Percentiles rank a stretch among this genome's conserved stretches.
Conservation (phyloP, 2,797 vertebrate genomes). For the Cheirogaleus major region DNA sequence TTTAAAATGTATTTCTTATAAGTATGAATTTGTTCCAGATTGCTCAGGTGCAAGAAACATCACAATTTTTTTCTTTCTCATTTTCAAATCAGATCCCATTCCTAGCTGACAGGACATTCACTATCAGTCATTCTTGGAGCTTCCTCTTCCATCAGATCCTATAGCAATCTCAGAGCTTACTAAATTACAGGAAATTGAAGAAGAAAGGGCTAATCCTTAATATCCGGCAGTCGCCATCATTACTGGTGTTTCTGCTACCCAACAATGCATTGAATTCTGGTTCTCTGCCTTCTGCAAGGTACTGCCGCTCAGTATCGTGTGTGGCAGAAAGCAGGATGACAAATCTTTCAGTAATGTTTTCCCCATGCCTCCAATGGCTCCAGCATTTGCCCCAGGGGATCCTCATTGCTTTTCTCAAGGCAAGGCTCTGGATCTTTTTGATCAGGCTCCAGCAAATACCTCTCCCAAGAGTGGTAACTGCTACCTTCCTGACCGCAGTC, state of each 20-base stretch:
- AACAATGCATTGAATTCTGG: not conserved
- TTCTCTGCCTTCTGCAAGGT: not conserved
- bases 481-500: not conserved
- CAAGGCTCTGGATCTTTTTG: not conserved
- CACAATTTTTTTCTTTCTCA: not conserved
- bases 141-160: not conserved
- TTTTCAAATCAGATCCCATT: slow-evolving; percentile 24
- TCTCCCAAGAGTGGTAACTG: not conserved
- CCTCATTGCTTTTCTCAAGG: not conserved
- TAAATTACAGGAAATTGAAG: not conserved
- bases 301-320: not conserved
- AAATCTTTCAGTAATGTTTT: not conserved
- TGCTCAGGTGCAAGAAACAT: not conserved
- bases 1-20: slow-evolving; percentile 2
- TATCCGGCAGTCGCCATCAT: not conserved
- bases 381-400: not conserved
- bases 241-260: not conserved
- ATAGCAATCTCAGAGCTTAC: not conserved
- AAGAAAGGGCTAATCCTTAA: not conserved
- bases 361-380: not conserved
- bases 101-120: not conserved
- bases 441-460: not conserved
- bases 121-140: not conserved
- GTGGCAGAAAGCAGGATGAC: not conserved
- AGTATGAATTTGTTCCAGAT: not conserved